Conservation (phyloP, 2,113 vertebrate genomes). For the Leucosticte australis region DNA sequence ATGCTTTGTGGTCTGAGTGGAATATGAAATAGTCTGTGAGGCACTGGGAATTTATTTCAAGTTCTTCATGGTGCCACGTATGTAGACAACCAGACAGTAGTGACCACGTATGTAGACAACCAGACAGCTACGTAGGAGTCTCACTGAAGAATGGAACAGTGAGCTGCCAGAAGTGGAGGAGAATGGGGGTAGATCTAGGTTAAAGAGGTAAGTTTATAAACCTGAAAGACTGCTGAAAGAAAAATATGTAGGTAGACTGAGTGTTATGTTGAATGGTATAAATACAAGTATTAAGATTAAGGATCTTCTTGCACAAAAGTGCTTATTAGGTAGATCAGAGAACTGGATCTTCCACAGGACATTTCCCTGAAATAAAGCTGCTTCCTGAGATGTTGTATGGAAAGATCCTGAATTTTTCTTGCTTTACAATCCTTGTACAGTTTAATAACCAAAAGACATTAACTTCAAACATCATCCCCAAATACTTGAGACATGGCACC, state of each 20-base stretch:
- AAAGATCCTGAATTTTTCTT: background rate
- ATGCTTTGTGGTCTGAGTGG: background rate
- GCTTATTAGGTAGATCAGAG: background rate
- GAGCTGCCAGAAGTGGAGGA: background rate
- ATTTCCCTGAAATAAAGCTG: background rate
- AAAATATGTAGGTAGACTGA: background rate
- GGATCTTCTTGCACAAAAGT: background rate
- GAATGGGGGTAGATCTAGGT: background rate
- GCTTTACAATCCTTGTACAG: background rate
- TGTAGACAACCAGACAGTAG: background rate
- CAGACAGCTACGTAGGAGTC: accelerated
- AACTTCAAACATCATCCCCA: background rate
- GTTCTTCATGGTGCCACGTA: background rate
- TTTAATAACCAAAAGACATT: background rate
- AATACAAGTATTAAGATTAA: background rate
- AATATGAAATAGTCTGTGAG: background rate
- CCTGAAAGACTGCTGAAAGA: background rate
- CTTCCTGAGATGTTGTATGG: background rate
- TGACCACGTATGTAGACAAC: background rate
- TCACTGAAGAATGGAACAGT: background rate
- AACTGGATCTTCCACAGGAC: background rate
- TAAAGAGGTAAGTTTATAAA: background rate
- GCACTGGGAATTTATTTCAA: background rate
- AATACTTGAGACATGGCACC: background rate
- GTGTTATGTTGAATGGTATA: background rate